These are phyloP conservation scores for Pao palembangensis DNA, from an alignment of 2,113 vertebrate species.

Conservation along the genomic window DNA sequence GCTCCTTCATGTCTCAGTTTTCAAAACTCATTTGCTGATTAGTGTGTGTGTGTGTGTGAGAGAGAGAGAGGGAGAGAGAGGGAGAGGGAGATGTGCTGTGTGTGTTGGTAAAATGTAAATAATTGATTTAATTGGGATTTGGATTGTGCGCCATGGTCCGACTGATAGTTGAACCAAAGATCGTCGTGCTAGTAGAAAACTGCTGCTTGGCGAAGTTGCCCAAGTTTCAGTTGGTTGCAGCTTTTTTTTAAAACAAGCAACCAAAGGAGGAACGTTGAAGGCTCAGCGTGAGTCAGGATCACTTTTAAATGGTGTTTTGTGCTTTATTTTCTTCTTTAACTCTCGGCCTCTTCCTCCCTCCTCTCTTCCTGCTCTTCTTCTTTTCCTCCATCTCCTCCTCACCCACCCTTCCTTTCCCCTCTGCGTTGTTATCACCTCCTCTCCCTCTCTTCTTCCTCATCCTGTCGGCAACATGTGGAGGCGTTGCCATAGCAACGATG, in stretches of 20 bases:
- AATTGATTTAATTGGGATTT: too few relatives aligned
- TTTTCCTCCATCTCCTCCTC: not conserved
- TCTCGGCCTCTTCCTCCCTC: not conserved
- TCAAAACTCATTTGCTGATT: constrained; percentile 49
- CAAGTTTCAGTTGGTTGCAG: too few relatives aligned
- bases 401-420: not conserved
- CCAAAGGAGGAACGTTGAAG: constrained; percentile 11
- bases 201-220: too few relatives aligned
- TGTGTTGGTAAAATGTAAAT: too few relatives aligned
- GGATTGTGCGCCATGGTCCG: too few relatives aligned
- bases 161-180: too few relatives aligned
- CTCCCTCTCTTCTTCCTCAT: constrained; percentile 70
- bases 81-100: too few relatives aligned
- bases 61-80: constrained; percentile 21
- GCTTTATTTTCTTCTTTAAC: not conserved
- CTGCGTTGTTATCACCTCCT: constrained; percentile 13
- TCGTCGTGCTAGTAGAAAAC: too few relatives aligned
- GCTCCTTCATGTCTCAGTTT: constrained; percentile 14
- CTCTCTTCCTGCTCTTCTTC: not conserved
- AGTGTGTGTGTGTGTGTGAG: constrained; percentile 34
- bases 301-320: not conserved
- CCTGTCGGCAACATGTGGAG: constrained; percentile 92
- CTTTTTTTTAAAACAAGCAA: not conserved
- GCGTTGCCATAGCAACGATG: constrained; percentile 88
- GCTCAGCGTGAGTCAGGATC: not conserved